Evolutionary conservation across 2,113 vertebrate species (phyloP).

Genomic region (Lipophrys pholis): DNA sequence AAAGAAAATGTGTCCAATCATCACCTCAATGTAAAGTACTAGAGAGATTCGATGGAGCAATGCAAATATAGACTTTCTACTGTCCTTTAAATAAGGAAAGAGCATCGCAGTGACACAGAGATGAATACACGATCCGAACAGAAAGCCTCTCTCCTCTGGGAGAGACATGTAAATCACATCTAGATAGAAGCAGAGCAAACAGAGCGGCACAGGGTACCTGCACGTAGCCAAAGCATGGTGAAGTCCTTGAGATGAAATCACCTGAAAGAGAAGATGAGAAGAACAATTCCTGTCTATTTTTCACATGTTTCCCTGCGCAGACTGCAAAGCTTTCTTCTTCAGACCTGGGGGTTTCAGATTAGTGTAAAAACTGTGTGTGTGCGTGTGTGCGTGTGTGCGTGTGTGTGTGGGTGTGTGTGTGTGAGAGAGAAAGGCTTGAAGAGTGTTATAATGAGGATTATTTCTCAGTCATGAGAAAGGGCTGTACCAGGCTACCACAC

Average conservation of each 20-base stretch:
- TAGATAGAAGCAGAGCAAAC: constrained; percentile 47
- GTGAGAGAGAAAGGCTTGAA: constrained; percentile 59
- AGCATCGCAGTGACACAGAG: constrained; percentile 23
- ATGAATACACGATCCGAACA: constrained; percentile 2
- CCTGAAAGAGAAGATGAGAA: constrained; percentile 77
- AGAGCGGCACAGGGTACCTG: constrained; percentile 79
- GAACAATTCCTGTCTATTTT: constrained; percentile 72
- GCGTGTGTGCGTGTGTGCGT: constrained; percentile 50
- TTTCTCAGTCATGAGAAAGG: constrained; percentile 85
- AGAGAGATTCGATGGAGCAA: background rate
- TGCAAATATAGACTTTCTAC: background rate
- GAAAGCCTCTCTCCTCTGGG: constrained; percentile 22
- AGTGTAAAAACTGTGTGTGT: constrained; percentile 48
- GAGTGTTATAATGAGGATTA: constrained; percentile 84
- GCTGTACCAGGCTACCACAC: constrained; percentile 88
- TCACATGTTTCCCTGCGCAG: constrained; percentile 76
- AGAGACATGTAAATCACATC: constrained; percentile 32
- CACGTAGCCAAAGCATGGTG: constrained; percentile 86
- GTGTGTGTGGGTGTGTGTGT: constrained; percentile 54
- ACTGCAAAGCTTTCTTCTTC: constrained; percentile 58
- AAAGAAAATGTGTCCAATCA: constrained; percentile 9
- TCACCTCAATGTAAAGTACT: constrained; percentile 16
- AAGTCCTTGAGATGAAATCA: constrained; percentile 74
- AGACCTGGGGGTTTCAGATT: constrained; percentile 59
- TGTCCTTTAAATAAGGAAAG: constrained; percentile 27